Conservation (phyloP, 2,888 invertebrate genomes). For the Amaurobius ferox region DNA sequence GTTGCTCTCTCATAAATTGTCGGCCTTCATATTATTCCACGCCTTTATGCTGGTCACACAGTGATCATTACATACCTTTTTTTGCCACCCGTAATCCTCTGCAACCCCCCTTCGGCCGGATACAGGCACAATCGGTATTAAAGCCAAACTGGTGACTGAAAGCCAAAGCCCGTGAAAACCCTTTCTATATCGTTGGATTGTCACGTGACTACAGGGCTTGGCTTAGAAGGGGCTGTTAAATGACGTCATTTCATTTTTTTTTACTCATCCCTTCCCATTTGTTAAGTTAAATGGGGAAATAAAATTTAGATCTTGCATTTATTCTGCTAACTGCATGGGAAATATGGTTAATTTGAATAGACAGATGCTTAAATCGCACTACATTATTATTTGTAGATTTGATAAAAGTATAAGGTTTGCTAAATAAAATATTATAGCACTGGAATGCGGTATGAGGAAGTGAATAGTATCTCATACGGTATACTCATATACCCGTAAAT, state of each 20-base stretch:
- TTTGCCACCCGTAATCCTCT: neutral
- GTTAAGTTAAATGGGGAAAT: neutral
- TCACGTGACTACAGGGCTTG: constrained; percentile 32
- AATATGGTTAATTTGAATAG: too few species aligned
- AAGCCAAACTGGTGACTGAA: constrained; percentile 50
- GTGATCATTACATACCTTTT: constrained; percentile 3
- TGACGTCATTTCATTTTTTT: constrained; percentile 34
- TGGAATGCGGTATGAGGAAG: too few species aligned
- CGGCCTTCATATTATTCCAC: neutral
- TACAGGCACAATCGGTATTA: constrained; percentile 20
- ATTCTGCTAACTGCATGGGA: too few species aligned
- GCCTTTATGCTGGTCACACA: constrained; percentile 9
- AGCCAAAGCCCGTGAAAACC: constrained; percentile 55
- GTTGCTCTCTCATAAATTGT: neutral
- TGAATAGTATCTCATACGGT: too few species aligned
- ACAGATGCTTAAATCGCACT: too few species aligned
- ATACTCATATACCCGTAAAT: too few species aligned
- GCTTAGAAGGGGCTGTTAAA: neutral
- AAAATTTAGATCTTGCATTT: neutral
- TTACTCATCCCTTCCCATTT: neutral
- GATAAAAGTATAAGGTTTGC: too few species aligned
- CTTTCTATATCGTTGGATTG: constrained; percentile 39
- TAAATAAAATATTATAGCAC: too few species aligned
- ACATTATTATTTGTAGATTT: too few species aligned
- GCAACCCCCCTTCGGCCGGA: neutral